Evolutionary conservation across 2,888 invertebrate genomes (phyloP), one percentile per base, ranked within the genome.

Genomic region (Ophion costatus): DNA sequence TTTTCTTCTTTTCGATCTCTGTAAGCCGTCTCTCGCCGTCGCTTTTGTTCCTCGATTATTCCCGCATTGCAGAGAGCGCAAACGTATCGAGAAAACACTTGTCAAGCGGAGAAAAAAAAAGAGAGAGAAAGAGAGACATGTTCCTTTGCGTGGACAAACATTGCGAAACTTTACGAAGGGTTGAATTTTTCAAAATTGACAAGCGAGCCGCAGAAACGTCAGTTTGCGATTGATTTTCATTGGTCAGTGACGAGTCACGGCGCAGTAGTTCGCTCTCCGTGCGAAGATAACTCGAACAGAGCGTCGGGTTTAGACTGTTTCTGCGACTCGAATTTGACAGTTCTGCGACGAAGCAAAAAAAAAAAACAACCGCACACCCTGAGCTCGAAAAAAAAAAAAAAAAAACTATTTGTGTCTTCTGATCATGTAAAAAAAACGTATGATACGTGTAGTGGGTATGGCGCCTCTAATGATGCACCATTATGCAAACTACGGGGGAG

Each of bases 401-500:
- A 29, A 64, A 38, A 69, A 78, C 71, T 57, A 64, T 75, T 66
- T 85, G 80, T 86, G 56, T 70, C 33, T 82, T 33, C 81, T 87
- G 85, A 88, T 87, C 84, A 83, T 85, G 71, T 79, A 63, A 64
- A 66, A 63, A 85, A 88, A 88, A 88, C 88, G 69, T 91, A 87
- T 91, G 89, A 90, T 90, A 92, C 84, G 87, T 91, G 92, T 94
- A 94, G 94, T 94, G 94, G 92, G 94, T 94, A 94, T 94, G 93
- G 93, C 93, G 93, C 93, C 94, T 93, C 91, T 94, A 93, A 94
- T 94, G 94, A 94, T 94, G 94, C 94, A 94, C 94, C 94, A 94
- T 94, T 95, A 94, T 95, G 94, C 94, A 94, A 94, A 94, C 95
- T 95, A 94, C 94, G 94, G 95, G 94, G 94, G 94, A 94, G 94